Conservation (phyloP, 2,113 vertebrate species). For the Macquaria ambigua region DNA sequence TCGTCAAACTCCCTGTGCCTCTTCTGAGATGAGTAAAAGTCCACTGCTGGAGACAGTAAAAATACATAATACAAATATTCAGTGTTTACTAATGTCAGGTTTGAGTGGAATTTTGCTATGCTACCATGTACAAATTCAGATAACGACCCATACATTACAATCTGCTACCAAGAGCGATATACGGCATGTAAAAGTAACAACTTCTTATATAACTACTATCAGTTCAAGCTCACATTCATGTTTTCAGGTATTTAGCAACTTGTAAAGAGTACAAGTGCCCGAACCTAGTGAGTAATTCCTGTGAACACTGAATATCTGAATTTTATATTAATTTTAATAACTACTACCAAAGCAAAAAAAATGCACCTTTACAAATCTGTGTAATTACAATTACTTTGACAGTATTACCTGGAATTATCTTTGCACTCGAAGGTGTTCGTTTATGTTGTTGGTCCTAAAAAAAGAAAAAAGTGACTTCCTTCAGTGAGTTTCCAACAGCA, state of each 20-base stretch:
- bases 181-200: neutral
- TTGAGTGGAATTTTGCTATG: neutral
- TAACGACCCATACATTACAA: neutral
- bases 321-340: neutral
- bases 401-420: slow-evolving; percentile 60
- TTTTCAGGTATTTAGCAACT: neutral
- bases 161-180: neutral
- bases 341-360: neutral
- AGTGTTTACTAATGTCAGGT: neutral
- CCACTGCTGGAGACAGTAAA: slow-evolving; percentile 30
- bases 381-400: neutral
- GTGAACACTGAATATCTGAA: neutral
- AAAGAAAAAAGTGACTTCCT: neutral
- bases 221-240: neutral
- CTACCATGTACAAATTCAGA: neutral
- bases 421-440: slow-evolving; percentile 34
- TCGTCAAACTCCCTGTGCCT: slow-evolving; percentile 43
- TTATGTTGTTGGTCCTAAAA: slow-evolving; percentile 54
- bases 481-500: neutral
- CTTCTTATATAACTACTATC: neutral
- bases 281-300: neutral
- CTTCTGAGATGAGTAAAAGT: slow-evolving; percentile 52
- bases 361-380: no score
- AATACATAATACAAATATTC: neutral
- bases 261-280: neutral